Conservation (phyloP, 2,888 invertebrate species). For the Orthosia cruda region DNA sequence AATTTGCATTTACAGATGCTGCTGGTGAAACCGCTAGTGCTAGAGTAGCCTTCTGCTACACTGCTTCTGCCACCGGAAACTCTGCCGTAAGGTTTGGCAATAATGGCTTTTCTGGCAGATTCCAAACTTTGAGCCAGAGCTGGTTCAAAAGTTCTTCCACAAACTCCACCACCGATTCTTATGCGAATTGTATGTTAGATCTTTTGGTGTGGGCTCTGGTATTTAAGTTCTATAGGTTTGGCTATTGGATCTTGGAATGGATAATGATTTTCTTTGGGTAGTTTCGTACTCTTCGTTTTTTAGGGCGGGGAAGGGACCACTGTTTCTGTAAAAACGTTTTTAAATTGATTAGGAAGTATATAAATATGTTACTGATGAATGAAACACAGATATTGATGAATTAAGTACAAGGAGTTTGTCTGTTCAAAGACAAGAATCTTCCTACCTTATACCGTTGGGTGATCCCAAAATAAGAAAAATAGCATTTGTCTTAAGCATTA, state of each 20-base stretch:
- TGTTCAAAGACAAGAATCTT: neutral
- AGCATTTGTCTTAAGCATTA: neutral
- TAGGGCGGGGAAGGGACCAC: conserved; percentile 1
- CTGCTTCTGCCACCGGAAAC: neutral
- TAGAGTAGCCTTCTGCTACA: neutral
- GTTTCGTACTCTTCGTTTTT: conserved; percentile 23
- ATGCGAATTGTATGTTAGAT: neutral
- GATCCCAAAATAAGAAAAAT: neutral
- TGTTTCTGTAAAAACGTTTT: conserved; percentile 40
- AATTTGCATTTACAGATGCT: neutral
- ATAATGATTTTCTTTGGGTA: neutral
- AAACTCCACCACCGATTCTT: neutral
- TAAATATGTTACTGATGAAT: too few relatives aligned
- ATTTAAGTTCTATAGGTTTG: too few relatives aligned
- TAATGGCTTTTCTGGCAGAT: neutral
- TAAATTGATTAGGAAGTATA: neutral
- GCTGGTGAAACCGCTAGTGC: neutral
- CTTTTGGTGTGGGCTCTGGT: neutral
- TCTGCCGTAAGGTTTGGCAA: neutral
- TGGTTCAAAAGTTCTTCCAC: neutral
- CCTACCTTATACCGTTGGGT: too few relatives aligned
- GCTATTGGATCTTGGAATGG: neutral
- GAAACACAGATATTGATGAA: neutral
- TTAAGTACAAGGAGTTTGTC: neutral
- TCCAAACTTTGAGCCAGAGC: neutral